These are phyloP conservation scores for Theretra japonica DNA, from an alignment of 2,888 invertebrate genomes.

Conservation along the genomic window DNA sequence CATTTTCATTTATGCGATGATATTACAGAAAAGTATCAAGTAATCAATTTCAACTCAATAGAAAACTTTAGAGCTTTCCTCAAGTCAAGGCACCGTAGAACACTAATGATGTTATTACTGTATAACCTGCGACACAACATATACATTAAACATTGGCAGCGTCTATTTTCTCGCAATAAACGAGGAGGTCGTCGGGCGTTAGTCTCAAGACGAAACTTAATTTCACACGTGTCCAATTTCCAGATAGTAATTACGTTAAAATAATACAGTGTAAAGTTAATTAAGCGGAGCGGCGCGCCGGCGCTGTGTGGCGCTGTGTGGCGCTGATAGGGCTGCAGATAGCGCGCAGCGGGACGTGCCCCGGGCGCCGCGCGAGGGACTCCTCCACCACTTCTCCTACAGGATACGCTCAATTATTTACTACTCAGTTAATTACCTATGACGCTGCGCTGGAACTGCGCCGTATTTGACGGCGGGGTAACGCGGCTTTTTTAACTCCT, in stretches of 20 bases:
- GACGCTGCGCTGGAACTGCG: not conserved
- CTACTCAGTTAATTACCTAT: not conserved
- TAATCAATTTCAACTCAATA: too few relatives aligned
- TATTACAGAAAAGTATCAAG: too few relatives aligned
- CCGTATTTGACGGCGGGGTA: not conserved
- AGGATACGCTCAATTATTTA: not conserved
- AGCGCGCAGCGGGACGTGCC: slow-evolving; percentile 2
- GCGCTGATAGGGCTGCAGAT: slow-evolving; percentile 1
- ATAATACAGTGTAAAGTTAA: slow-evolving; percentile 26
- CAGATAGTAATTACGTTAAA: slow-evolving; percentile 19
- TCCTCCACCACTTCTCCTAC: not conserved
- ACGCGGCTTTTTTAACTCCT: not conserved
- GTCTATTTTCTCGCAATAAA: not conserved
- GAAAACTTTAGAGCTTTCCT: too few relatives aligned
- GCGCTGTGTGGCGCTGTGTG: not conserved
- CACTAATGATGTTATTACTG: not conserved
- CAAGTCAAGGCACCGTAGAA: too few relatives aligned
- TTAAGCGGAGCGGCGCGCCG: not conserved
- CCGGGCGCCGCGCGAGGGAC: too few relatives aligned
- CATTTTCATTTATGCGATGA: too few relatives aligned
- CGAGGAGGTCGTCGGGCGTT: not conserved
- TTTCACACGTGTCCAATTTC: slow-evolving; percentile 21
- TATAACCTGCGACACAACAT: not conserved
- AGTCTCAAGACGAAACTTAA: not conserved
- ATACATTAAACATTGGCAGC: not conserved